Conservation (phyloP, 2,113 vertebrate species). For the Cephalopterus ornatus region DNA sequence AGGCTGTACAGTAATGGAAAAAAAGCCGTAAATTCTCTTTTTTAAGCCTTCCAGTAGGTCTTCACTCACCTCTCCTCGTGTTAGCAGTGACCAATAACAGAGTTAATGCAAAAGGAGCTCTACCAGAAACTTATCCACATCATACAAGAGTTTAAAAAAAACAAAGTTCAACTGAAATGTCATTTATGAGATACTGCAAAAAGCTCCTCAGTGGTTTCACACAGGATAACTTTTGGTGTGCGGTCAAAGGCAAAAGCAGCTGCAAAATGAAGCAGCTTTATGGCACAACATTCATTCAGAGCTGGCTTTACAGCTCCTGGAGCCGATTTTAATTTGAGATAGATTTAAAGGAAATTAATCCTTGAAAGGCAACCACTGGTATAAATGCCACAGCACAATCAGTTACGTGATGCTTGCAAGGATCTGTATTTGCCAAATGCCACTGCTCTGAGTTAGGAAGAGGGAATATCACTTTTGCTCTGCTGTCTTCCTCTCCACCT, state of each 20-base stretch:
- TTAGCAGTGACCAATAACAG: background rate
- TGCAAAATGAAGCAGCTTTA: slow-evolving; percentile 1
- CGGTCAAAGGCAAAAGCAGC: slow-evolving; percentile 13
- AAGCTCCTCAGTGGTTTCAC: slow-evolving; percentile 70
- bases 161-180: slow-evolving; percentile 45
- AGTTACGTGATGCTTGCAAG: background rate
- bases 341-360: background rate
- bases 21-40: background rate
- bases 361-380: background rate
- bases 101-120: slow-evolving; percentile 34
- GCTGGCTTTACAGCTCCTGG: background rate
- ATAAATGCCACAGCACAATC: background rate
- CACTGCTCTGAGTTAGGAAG: background rate
- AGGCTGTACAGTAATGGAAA: background rate
- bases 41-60: background rate
- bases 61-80: slow-evolving; percentile 21
- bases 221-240: slow-evolving; percentile 66
- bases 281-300: background rate
- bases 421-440: background rate
- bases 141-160: slow-evolving; percentile 27
- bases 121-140: background rate
- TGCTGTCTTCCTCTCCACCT: background rate
- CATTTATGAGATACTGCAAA: slow-evolving; percentile 46
- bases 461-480: background rate
- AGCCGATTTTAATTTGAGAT: background rate